Conservation (phyloP, 64 coral and sea anemone genomes). For the Actinia tenebrosa region DNA sequence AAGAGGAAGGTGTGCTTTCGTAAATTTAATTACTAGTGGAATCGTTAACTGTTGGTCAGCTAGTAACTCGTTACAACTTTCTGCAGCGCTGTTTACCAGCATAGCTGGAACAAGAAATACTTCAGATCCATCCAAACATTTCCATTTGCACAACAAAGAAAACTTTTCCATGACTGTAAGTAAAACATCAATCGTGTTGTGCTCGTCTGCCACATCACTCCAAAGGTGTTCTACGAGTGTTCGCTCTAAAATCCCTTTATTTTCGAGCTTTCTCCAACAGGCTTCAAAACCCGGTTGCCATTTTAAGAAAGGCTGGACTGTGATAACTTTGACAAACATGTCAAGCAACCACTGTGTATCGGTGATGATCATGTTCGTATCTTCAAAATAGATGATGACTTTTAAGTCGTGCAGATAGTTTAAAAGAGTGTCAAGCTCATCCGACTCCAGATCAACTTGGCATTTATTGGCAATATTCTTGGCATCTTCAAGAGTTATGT, state of each 20-base stretch:
- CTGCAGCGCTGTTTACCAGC: background rate
- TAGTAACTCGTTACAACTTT: background rate
- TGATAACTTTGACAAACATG: slow-evolving; percentile 18
- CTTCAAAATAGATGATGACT: slow-evolving; percentile 14
- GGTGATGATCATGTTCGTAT: slow-evolving; percentile 7
- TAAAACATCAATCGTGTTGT: background rate
- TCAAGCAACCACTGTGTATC: slow-evolving; percentile 22
- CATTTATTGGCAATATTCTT: slow-evolving; percentile 4
- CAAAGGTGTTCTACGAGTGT: background rate
- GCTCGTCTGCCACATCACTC: background rate
- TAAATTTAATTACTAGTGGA: background rate
- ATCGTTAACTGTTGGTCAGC: background rate
- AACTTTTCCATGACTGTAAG: slow-evolving; percentile 11
- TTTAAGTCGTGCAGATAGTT: slow-evolving; percentile 13
- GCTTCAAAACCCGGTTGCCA: background rate
- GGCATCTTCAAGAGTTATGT: background rate
- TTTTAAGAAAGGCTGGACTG: background rate
- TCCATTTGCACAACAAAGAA: background rate
- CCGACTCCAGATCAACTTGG: background rate
- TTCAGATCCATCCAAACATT: background rate
- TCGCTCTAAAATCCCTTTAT: slow-evolving; percentile 1
- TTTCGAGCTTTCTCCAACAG: slow-evolving; percentile 12
- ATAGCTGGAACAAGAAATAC: slow-evolving; percentile 21
- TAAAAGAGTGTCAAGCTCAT: background rate
- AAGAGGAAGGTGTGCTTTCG: slow-evolving; percentile 5